Evolutionary conservation across 2,113 vertebrate genomes (phyloP), one percentile per base, ranked within the genome.

Genomic region (Psammodynastes pulverulentus): DNA sequence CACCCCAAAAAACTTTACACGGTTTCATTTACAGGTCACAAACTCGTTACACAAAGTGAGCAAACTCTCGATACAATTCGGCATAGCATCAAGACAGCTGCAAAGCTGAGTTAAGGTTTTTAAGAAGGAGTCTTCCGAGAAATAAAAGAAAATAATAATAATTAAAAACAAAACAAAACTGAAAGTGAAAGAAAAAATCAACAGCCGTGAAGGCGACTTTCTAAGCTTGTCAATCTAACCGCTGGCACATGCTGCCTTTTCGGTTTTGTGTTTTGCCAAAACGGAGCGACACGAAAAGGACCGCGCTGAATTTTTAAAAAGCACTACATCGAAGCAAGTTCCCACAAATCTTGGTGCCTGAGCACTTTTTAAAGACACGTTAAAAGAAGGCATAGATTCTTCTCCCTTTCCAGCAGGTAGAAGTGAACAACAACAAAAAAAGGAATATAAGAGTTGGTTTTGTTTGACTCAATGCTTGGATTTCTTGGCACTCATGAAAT

Each of bases 401-500:
- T 84, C 29, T 43, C 90, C 43, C 43, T 94, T 95, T 92, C 84
- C 92, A 93, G 49, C 0, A 92, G 88, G 39, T 34, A 0, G 0
- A 84, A 91, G 87, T 39, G 53, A 94, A 43, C 52, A 10, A 58
- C 54, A 24, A 58, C 62, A 17, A n/a, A n/a, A 6, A 90, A 92
- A 72, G 46, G 56, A 92, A 23, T 0, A 90, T 0, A 0, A 54
- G 45, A 84, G n/a, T 94, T 92, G 89, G n/a, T 94, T 93, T 90
- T 90, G 49, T 84, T 48, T 84, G 72, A 62, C 46, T 89, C 87
- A 89, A 48, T 49, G 91, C 62, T 89, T 45, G 9, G 23, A 86
- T 94, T 84, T 86, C 24, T 84, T 86, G 72, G 72, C 53, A 85
- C 91, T 93, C 91, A 90, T 89, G 90, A 92, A 88, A 39, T 26